These are phyloP conservation scores for Australoheros scitulus DNA, from an alignment of 2,113 vertebrate species.

Conservation along the genomic window DNA sequence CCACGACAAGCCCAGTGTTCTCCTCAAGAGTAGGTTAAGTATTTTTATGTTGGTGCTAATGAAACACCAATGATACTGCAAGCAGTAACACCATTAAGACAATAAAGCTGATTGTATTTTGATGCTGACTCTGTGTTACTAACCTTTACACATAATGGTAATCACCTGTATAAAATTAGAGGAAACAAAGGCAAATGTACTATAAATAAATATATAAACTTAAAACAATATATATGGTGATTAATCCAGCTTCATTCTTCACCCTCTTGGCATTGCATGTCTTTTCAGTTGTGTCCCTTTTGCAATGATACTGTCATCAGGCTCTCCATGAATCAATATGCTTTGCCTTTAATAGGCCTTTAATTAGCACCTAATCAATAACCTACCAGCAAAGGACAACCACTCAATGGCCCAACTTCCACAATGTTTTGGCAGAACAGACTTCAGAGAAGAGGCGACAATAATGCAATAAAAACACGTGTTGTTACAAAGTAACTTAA, in stretches of 20 bases:
- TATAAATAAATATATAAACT: not conserved
- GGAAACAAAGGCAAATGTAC: not conserved
- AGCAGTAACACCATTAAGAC: not conserved
- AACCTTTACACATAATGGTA: not conserved
- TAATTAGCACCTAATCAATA: conserved; percentile 73
- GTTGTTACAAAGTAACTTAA: too few species aligned
- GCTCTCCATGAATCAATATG: conserved; percentile 48
- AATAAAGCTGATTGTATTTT: not conserved
- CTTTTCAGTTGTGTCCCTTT: conserved; percentile 39
- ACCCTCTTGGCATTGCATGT: conserved; percentile 25
- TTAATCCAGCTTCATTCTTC: conserved; percentile 9
- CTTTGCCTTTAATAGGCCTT: conserved; percentile 60
- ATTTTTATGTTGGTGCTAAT: not conserved
- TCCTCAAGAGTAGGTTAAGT: not conserved
- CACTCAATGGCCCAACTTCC: conserved; percentile 29
- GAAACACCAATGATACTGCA: not conserved
- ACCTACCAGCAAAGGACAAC: conserved; percentile 40
- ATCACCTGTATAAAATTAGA: not conserved
- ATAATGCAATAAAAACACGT: not conserved
- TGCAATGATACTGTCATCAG: conserved; percentile 57
- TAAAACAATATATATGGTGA: not conserved
- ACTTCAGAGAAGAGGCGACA: not conserved
- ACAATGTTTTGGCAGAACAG: conserved; percentile 26
- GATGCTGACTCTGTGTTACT: not conserved
- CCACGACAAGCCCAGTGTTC: not conserved